Evolutionary conservation across 64 coral and sea anemone genomes (phyloP), one percentile per base, ranked within the genome.

Genomic region (Actinia tenebrosa): DNA sequence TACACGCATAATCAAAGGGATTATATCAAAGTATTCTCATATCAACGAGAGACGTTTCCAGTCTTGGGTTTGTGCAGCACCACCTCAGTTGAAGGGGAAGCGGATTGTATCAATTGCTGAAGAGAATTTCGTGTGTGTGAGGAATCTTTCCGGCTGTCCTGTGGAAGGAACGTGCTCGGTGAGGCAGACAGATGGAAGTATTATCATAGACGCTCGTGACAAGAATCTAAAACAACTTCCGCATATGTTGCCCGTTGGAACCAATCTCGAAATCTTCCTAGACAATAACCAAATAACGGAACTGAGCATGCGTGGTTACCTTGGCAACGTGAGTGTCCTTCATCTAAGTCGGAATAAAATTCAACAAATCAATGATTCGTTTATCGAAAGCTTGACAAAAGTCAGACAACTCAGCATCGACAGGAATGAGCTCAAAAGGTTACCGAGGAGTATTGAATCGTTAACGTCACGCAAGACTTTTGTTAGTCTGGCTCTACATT

Each of bases 11-110:
- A 68, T 93, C 11, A 78, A 54, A 80, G 10, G 56, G 2, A 66
- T 80, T 19, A 71, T 83, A 10, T 47, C 61, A 55, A 88, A 56
- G 23, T 10, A 80, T 9, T 20, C 44, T 13, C 37, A 87, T 23
- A 46, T 96, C 10, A 0, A 37, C 54, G 27, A 53, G 2, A 10
- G 80, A 10, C 87, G 92, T 6, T 96, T 96, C 72, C 16, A 83
- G 26, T 88, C 87, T 16, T 95, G 94, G 94, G 89, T 87, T 75
- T 96, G 94, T 18, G 56, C 85, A 3, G 58, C 60, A 20, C 91
- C 91, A 1, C 3, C 3, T 7, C 44, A 88, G 26, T 62, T 97
- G 16, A 79, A 86, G 25, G 89, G 83, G 5, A 83, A 71, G 46
- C 25, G 54, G 10, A 69, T 93, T 9, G 27, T 89, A n/a, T 50